Base-by-base conservation (phyloP, 2,113 vertebrate genomes). In the Alexandromys fortis region DNA sequence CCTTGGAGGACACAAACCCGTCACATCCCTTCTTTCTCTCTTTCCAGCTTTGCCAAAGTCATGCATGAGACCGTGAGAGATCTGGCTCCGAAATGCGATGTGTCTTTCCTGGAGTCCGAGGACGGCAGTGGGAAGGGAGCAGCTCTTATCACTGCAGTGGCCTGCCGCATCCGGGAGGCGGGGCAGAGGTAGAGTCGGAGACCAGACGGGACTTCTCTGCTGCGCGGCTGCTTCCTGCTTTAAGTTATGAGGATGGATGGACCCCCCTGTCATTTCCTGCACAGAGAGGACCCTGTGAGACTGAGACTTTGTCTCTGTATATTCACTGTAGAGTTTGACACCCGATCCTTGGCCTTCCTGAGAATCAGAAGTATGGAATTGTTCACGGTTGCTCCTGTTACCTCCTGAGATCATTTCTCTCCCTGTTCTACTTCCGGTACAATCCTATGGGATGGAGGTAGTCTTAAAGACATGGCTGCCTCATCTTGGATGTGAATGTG, bases 51-150 rank as follows among this genome's bases (percentile, higher is more conserved):
- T 98, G 99, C 99, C 72, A 98, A 97, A 45, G 47, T 99, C 91
- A 98, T 99, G 99, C 98, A 98, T 0, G 98, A 99, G 73, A 99
- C 99, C 0, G 98, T 99, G 95, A 98, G 98, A 96, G 98, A 99
- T 94, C 83, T 99, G 98, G 99, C 99, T 0, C 99, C 99, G 0
- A 98, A 99, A 95, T 99, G 99, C 7, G 98, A 99, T 1, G 99
- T 99, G 97, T 99, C 98, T 13, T 99, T 99, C 97, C 97, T 99
- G 85, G 99, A 99, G 97, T 99, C 99, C 0, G 99, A 99, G 96
- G 99, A 99, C 0, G 99, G 99, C 97, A 99, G 99, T 0, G 99
- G 99, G 42, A 99, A 99, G 76, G 99, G 99, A 1, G 99, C 99
- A 0, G 99, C 99, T 0, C 99, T 99, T 87, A 99, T 99, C 98